Percentiles rank a stretch among this genome's conserved stretches.
These are phyloP conservation scores for Argopecten irradians DNA, from an alignment of 1,140 invertebrate genomes.

Conservation along the genomic window DNA sequence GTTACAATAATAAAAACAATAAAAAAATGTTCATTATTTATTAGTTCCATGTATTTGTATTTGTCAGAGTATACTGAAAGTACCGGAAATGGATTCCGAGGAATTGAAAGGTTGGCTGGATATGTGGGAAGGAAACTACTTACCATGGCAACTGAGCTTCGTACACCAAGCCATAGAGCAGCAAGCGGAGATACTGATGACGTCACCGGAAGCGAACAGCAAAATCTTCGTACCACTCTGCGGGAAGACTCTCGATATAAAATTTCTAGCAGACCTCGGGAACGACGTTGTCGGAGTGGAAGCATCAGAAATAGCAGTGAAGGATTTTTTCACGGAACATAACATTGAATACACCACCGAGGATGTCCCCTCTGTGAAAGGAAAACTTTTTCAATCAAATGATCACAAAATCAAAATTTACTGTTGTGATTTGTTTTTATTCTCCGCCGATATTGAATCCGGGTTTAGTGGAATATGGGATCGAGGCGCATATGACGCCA, in stretches of 20 bases:
- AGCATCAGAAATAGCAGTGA: constrained; percentile 23
- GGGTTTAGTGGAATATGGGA: constrained; percentile 35
- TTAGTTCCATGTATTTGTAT: too few relatives aligned
- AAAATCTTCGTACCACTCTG: constrained; percentile 36
- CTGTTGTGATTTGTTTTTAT: constrained; percentile 35
- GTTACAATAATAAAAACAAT: too few relatives aligned
- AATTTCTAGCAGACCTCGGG: background rate
- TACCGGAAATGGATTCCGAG: background rate
- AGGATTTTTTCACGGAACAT: constrained; percentile 26
- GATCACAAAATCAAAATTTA: constrained; percentile 24
- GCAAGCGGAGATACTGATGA: background rate
- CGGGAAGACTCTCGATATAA: constrained; percentile 30
- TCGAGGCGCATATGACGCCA: constrained; percentile 5
- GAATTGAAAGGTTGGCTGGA: background rate
- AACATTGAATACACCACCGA: background rate
- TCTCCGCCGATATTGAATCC: constrained; percentile 12
- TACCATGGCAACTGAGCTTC: background rate
- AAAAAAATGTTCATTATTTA: too few relatives aligned
- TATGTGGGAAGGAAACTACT: background rate
- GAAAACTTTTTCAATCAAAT: background rate
- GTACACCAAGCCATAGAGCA: background rate
- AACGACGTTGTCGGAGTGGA: constrained; percentile 25
- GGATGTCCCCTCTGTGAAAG: background rate
- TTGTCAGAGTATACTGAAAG: background rate
- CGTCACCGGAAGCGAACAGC: constrained; percentile 2